A percentile compares a stretch with the other conserved stretches of the same genome.
phyloP scores from a whole-genome alignment of 2,113 vertebrate species.

The Sebastes schlegelii region DNA sequence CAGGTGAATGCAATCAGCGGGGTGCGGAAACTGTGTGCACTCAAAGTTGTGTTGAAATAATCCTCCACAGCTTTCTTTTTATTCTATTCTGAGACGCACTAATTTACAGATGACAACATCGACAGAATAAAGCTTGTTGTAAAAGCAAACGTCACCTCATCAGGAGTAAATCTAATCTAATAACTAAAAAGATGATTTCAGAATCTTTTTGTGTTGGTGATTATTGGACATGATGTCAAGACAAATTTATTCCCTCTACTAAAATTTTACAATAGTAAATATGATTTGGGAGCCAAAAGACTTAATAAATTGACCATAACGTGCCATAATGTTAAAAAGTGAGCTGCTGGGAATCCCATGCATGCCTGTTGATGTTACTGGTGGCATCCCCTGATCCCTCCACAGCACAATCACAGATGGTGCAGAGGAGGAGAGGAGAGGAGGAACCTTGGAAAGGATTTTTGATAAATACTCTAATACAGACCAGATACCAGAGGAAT shows the following conservation, averaged over 20 bases:
- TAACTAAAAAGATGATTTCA: slow-evolving; percentile 4
- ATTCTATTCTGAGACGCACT: slow-evolving; percentile 21
- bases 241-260: not conserved
- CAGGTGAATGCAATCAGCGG: slow-evolving; percentile 59
- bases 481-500: slow-evolving; percentile 23
- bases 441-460: slow-evolving; percentile 30
- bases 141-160: not conserved
- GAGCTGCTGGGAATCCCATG: slow-evolving; percentile 47
- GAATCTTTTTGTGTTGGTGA: slow-evolving; percentile 1
- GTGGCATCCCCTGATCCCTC: slow-evolving; percentile 53
- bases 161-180: not conserved
- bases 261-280: slow-evolving; percentile 14
- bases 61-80: slow-evolving; percentile 31
- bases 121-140: not conserved
- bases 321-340: not conserved
- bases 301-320: not conserved
- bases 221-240: slow-evolving; percentile 17
- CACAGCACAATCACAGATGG: slow-evolving; percentile 55
- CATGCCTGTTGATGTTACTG: slow-evolving; percentile 51
- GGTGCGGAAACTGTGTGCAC: not conserved
- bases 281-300: not conserved
- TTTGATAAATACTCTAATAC: slow-evolving; percentile 16
- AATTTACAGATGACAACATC: slow-evolving; percentile 18
- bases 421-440: slow-evolving; percentile 38
- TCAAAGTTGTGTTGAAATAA: slow-evolving; percentile 33